Evolutionary conservation across 2,113 vertebrate genomes (phyloP), one percentile per base, ranked within the genome.

Genomic region (Mungos mungo): DNA sequence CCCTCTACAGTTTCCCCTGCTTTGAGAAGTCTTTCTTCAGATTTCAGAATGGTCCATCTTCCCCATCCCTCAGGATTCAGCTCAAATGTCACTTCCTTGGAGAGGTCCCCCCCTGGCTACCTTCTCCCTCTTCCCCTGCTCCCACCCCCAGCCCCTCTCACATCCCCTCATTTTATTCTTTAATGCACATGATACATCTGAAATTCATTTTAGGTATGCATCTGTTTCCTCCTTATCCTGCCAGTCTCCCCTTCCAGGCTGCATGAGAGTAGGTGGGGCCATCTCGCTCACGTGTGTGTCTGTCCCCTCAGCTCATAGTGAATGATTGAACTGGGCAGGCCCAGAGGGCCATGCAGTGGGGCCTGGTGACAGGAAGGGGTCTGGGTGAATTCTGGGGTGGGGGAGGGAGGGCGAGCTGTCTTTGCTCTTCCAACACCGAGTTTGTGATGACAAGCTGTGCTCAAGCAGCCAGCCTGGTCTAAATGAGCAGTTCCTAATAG

Each of bases 151-250:
- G 12, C 57, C 31, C 54, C 38, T n/a, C 88, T 74, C 47, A 1
- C 31, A 23, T 52, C 25, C 27, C 68, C 82, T 95, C 79, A 1
- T 93, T 74, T 96, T 86, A 41, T 79, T 38, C 96, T 97, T 79
- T 27, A 88, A 45, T 74, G 38, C 72, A 63, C 68, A 82, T 9
- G 65, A 13, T 41, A 38, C 19, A 50, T 74, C 57, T 71, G 85
- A 96, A 85, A 81, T 88, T 50, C 66, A 35, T 35, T 71, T 82
- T 33, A 7, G 31, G 11, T 95, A 29, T 80, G 23, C 57, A 87
- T 96, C 91, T 45, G n/a, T 45, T 50, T 77, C 71, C 54, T 66
- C 54, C 69, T 85, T 50, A 57, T 12, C 41, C 50, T 57, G 21
- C 29, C 69, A 27, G 12, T 83, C 41, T 71, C 72, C 38, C 18